Evolutionary conservation across 2,888 invertebrate species (phyloP).

Genomic region (Trachelus iudaicus): DNA sequence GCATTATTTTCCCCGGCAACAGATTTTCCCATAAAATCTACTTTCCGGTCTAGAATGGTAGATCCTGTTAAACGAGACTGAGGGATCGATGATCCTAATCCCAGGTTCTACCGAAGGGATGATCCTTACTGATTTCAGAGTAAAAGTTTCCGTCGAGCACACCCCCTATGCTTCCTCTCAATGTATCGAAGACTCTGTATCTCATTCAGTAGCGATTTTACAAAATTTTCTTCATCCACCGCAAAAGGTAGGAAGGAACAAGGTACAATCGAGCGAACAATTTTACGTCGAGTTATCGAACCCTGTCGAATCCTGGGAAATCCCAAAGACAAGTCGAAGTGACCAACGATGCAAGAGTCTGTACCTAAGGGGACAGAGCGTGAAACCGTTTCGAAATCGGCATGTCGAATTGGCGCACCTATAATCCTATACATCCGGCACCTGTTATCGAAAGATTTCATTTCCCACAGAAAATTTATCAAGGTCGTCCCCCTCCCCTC

Average conservation of each 20-base stretch:
- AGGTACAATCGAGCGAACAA: neutral
- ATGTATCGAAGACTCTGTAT: slow-evolving; percentile 19
- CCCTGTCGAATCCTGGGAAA: neutral
- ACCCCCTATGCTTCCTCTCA: slow-evolving; percentile 5
- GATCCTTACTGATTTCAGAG: neutral
- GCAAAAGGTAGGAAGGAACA: neutral
- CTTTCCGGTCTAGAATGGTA: slow-evolving; percentile 36
- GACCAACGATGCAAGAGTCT: slow-evolving; percentile 18
- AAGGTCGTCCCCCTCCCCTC: neutral
- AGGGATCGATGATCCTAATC: slow-evolving; percentile 36
- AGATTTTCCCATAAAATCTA: slow-evolving; percentile 53
- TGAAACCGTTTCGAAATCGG: slow-evolving; percentile 46
- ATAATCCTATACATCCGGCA: slow-evolving; percentile 57
- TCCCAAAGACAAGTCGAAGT: slow-evolving; percentile 11
- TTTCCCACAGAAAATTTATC: slow-evolving; percentile 8
- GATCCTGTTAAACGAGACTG: slow-evolving; percentile 53
- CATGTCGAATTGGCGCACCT: slow-evolving; percentile 41
- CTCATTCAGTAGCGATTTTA: slow-evolving; percentile 8
- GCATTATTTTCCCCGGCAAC: neutral
- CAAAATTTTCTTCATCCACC: slow-evolving; percentile 9
- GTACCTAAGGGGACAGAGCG: slow-evolving; percentile 30
- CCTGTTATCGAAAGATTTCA: slow-evolving; percentile 39
- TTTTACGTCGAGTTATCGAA: neutral
- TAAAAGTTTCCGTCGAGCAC: neutral
- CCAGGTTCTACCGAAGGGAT: slow-evolving; percentile 9